Evolutionary conservation across 1,140 invertebrate genomes (phyloP), one percentile per base, ranked within the genome.

Genomic region (Leptinotarsa lineolata): DNA sequence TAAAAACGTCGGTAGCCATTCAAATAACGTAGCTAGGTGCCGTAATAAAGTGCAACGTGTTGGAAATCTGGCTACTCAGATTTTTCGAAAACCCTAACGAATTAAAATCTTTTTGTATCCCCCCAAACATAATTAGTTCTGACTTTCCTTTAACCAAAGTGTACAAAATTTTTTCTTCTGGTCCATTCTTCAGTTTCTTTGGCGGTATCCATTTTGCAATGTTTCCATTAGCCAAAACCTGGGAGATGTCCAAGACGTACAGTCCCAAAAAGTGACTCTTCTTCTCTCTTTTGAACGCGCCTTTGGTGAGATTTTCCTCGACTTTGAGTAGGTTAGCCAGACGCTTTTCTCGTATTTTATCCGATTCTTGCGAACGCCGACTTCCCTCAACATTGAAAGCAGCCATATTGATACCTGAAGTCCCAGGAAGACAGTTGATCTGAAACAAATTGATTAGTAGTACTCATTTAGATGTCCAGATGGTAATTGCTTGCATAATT

Each of bases 51-150:
- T 94, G 89, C 77, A 94, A 86, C 76, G 91, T 90, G 85, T 94
- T 94, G 59, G 92, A 94, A 77, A 94, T 93, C 84, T 92, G 84
- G 82, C 83, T 81, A 81, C 79, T 68, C 78, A 84, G 30, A 81
- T 81, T 78, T 79, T 83, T 77, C 2, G 87, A 75, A 86, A 87
- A 78, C 76, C 83, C 80, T 78, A 86, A 73, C 84, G 86, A 83
- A 84, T 87, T 83, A 77, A 83, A 81, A 85, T 95, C 92, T 83
- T 94, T 95, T 77, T 93, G 90, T 72, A 97, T 93, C 68, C 96
- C 96, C 16, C 96, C 97, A 88, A 98, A 98, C 86, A 99, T 92
- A 64, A 98, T 93, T 16, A 98, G 84, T 87, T 98, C 96, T 20
- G 93, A 94, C 80, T 94, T 92, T 61, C 96, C 96, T 68, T 92